These are phyloP conservation scores for Eidolon dupreanum DNA, from an alignment of 2,797 vertebrate genomes.

Conservation along the genomic window DNA sequence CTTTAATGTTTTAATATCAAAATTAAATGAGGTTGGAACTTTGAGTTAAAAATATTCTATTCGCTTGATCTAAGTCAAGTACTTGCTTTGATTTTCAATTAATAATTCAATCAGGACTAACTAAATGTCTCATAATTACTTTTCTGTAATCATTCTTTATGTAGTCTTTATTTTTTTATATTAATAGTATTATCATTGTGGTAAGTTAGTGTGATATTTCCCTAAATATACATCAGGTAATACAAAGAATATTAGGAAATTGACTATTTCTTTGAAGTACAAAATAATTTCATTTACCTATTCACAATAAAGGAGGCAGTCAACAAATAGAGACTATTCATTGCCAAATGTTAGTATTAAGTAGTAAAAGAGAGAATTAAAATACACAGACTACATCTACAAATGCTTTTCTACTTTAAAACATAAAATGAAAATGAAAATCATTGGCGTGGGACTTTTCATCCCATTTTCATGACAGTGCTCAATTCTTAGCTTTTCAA, in stretches of 20 bases:
- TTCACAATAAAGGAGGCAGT: not conserved
- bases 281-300: slow-evolving; percentile 37
- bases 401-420: slow-evolving; percentile 2
- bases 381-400: not conserved
- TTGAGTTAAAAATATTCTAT: not conserved
- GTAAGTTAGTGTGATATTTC: not conserved
- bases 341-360: not conserved
- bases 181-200: slow-evolving; percentile 15
- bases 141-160: not conserved
- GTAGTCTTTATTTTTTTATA: slow-evolving; percentile 19
- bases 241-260: not conserved
- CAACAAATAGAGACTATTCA: not conserved
- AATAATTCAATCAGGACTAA: slow-evolving; percentile 50
- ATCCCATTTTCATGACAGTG: not conserved
- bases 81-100: slow-evolving; percentile 59
- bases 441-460: not conserved
- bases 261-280: slow-evolving; percentile 30
- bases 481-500: not conserved
- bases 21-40: slow-evolving; percentile 42
- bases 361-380: not conserved
- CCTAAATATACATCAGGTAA: slow-evolving; percentile 26
- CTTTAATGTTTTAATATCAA: slow-evolving; percentile 53
- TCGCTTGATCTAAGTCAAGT: slow-evolving; percentile 29
- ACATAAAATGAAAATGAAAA: not conserved
- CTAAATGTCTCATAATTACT: slow-evolving; percentile 8